Evolutionary conservation across 1,140 invertebrate species (phyloP), one percentile per base, ranked within the genome.

Genomic region (Leptinotarsa defecta): DNA sequence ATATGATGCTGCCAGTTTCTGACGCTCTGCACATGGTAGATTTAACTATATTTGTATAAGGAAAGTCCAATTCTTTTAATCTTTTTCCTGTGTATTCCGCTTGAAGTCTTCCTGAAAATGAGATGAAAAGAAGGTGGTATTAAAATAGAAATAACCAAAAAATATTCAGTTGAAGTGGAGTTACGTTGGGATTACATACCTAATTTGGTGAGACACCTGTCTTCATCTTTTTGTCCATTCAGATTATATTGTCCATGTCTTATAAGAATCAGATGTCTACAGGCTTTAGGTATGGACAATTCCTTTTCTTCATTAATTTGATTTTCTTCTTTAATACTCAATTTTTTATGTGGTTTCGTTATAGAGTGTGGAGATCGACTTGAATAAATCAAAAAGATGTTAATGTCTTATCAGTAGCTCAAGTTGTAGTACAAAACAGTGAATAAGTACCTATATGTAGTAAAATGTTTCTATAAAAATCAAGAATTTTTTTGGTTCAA

Each of bases 11-110:
- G 0, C 94, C 94, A 6, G 98, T 99, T 86, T 99, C 94, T 78
- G 92, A 91, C 0, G 97, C 98, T 78, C 98, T 87, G 1, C 91
- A 92, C 97, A 99, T 97, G 1, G 96, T 98, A 0, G 98, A 99
- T 68, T 91, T 90, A 0, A 97, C 87, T 57, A 98, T 87, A 22
- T 88, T 84, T 43, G 93, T 91, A 86, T 93, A 98, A 63, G 94
- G 93, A 69, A 95, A 89, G 79, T 90, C 88, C 49, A 99, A 85
- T 69, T 92, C 89, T 71, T 91, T 90, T 19, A 96, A 86, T 34
- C 95, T 88, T 80, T 91, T 86, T 0, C 96, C 97, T 15, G 96
- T 96, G 20, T 91, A 83, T 67, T 92, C 89, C 1, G 96, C 96
- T 88, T 99, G 97, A 72, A 91, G 87, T 82, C 89, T 89, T 57